These are phyloP conservation scores for Sepioteuthis lessoniana DNA, from an alignment of 2,888 invertebrate genomes.

Conservation along the genomic window DNA sequence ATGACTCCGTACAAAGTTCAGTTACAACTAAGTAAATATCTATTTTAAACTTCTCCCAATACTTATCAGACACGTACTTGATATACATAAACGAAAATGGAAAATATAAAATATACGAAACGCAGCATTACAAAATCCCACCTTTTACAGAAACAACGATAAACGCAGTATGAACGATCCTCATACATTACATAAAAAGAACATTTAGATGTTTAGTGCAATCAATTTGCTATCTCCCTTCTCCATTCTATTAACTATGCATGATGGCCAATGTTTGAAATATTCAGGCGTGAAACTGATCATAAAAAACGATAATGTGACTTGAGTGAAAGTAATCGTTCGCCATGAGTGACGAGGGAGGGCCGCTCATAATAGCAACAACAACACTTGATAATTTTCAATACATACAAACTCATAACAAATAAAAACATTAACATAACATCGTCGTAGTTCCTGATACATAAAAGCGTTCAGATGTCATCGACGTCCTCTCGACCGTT, in stretches of 20 bases:
- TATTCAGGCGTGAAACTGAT: conserved; percentile 2
- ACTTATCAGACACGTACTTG: neutral
- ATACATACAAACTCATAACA: neutral
- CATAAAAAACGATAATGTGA: conserved; percentile 16
- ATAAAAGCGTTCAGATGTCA: neutral
- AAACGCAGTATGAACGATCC: neutral
- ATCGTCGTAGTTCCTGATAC: neutral
- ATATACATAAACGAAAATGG: neutral
- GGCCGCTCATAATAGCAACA: neutral
- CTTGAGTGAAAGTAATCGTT: conserved; percentile 33
- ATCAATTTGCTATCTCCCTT: neutral
- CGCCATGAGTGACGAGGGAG: neutral
- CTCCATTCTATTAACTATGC: neutral
- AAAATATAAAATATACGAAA: neutral
- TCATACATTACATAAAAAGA: neutral
- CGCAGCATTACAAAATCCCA: neutral
- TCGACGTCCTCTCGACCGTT: neutral
- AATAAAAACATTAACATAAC: neutral
- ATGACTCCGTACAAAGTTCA: neutral
- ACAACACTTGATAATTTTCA: neutral
- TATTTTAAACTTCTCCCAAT: neutral
- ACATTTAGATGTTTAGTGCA: neutral
- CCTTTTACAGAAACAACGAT: neutral
- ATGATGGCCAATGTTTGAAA: conserved; percentile 8
- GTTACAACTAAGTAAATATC: neutral